Evolutionary conservation across 2,797 vertebrate genomes (phyloP).

Genomic region (Spheniscus humboldti): DNA sequence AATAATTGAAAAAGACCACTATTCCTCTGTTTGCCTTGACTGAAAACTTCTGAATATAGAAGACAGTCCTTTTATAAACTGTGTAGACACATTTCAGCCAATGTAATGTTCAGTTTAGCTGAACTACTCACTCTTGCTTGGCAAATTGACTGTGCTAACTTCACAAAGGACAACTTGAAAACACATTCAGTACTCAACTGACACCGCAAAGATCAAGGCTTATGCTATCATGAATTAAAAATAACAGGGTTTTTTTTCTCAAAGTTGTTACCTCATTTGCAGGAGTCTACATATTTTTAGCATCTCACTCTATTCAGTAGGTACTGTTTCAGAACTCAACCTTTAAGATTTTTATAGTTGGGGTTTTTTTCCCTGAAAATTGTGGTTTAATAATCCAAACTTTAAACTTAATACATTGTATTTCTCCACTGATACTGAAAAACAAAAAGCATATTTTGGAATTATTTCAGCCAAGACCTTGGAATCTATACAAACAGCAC

Average conservation of each 20-base stretch:
- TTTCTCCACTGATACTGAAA: slow-evolving; percentile 59
- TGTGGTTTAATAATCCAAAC: slow-evolving; percentile 29
- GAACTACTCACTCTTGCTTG: neutral
- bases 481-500: neutral
- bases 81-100: neutral
- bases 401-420: slow-evolving; percentile 52
- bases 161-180: neutral
- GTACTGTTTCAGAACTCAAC: slow-evolving; percentile 55
- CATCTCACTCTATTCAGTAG: slow-evolving; percentile 40
- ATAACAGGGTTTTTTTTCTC: neutral
- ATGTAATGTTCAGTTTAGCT: neutral
- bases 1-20: neutral
- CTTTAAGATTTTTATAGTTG: slow-evolving; percentile 52
- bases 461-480: neutral
- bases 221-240: neutral
- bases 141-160: neutral
- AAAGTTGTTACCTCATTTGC: slow-evolving; percentile 39
- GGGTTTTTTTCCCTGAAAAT: slow-evolving; percentile 50
- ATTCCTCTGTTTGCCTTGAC: neutral
- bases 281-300: slow-evolving; percentile 50
- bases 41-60: neutral
- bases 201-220: neutral
- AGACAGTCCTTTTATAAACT: neutral
- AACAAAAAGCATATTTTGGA: slow-evolving; percentile 46
- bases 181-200: neutral